Conservation (phyloP, 64 coral and sea anemone species). For the Montipora foliosa region DNA sequence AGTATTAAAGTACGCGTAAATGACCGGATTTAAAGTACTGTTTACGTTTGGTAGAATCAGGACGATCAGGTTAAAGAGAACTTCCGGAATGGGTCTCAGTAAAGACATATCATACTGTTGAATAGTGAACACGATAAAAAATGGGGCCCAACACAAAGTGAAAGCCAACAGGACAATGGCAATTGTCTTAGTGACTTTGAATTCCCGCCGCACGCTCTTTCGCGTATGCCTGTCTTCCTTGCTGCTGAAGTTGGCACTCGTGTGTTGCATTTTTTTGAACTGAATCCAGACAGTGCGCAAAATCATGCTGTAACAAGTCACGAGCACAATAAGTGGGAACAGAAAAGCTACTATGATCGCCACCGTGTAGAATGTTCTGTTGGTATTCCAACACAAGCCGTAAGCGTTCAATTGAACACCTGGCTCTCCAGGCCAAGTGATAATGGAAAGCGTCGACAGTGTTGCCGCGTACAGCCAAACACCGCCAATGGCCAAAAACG, state of each 20-base stretch:
- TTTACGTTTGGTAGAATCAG: conserved; percentile 81
- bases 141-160: conserved; percentile 85
- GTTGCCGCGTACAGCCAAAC: conserved; percentile 77
- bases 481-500: conserved; percentile 61
- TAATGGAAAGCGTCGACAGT: conserved; percentile 69
- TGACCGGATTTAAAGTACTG: conserved; percentile 82
- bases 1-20: conserved; percentile 87
- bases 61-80: conserved; percentile 33
- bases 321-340: conserved; percentile 56
- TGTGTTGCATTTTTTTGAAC: conserved; percentile 89
- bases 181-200: conserved; percentile 91
- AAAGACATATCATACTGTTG: conserved; percentile 11
- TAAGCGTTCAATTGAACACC: neutral
- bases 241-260: conserved; percentile 28
- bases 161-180: conserved; percentile 82
- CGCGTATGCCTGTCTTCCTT: conserved; percentile 78
- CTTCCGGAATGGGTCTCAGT: neutral
- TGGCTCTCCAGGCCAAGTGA: conserved; percentile 59
- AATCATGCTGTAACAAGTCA: conserved; percentile 70
- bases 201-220: conserved; percentile 65
- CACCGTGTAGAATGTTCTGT: conserved; percentile 79
- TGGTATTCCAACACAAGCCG: conserved; percentile 42
- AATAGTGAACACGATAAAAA: conserved; percentile 83
- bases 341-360: conserved; percentile 84
- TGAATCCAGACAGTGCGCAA: conserved; percentile 68